These are phyloP conservation scores for Pipistrellus pygmaeus DNA, from an alignment of 2,797 vertebrate genomes.

Conservation along the genomic window DNA sequence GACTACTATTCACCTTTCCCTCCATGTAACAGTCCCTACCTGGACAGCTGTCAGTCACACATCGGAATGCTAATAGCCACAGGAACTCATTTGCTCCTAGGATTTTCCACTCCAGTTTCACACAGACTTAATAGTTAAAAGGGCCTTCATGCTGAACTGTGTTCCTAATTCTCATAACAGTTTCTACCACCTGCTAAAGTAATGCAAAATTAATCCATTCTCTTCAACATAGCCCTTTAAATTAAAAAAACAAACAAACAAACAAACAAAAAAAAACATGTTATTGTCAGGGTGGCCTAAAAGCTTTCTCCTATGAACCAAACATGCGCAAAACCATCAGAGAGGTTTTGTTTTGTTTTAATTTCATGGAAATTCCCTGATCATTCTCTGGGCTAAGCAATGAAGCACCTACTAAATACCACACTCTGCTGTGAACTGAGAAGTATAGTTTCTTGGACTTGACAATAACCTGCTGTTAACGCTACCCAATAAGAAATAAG, in stretches of 20 bases:
- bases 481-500: not conserved
- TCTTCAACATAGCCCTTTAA: not conserved
- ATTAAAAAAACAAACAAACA: not conserved
- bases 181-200: slow-evolving; percentile 25
- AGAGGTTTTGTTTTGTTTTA: not conserved
- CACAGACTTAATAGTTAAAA: not conserved
- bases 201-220: slow-evolving; percentile 30
- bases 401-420: not conserved
- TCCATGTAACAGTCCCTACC: not conserved
- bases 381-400: not conserved
- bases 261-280: not conserved
- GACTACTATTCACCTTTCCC: not conserved
- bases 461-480: not conserved
- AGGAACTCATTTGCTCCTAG: not conserved
- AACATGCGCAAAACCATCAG: not conserved
- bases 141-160: not conserved
- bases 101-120: not conserved
- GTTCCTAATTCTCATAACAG: not conserved
- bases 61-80: not conserved
- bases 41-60: not conserved
- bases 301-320: not conserved
- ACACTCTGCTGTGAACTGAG: not conserved
- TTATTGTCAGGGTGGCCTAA: not conserved
- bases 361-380: not conserved
- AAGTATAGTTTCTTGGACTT: not conserved